Evolutionary conservation across 2,113 vertebrate species (phyloP).

Genomic region (Lethenteron reissneri): DNA sequence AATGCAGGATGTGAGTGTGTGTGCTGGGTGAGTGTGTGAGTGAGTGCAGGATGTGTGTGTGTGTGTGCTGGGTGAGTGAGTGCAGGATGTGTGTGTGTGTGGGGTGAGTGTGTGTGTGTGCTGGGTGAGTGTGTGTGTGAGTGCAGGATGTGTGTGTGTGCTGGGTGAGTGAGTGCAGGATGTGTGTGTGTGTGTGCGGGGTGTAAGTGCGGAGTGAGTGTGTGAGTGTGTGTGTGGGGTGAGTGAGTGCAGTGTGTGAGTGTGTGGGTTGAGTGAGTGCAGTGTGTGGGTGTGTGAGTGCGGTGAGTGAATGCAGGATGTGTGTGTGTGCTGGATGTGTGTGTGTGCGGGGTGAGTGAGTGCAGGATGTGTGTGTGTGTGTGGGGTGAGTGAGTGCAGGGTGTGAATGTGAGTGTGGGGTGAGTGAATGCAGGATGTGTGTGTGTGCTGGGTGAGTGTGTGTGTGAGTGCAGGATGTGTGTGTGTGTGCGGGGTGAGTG

Average conservation of each 20-base stretch:
- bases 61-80: neutral
- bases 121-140: too few relatives aligned
- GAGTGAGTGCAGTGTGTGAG: neutral
- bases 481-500: too few relatives aligned
- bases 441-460: neutral
- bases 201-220: neutral
- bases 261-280: neutral
- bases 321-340: neutral
- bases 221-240: neutral
- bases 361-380: neutral
- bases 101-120: too few relatives aligned
- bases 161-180: neutral
- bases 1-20: neutral
- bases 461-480: neutral
- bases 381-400: neutral
- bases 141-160: neutral
- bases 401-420: neutral
- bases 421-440: neutral
- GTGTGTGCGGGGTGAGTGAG: neutral
- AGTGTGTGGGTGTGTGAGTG: neutral
- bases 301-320: neutral
- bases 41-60: neutral
- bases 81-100: neutral
- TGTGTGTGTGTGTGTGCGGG: neutral
- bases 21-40: neutral